Percentiles rank a stretch among this genome's conserved stretches.
phyloP scores from a whole-genome alignment of 2,113 vertebrate species.

The Phaethon lepturus region DNA sequence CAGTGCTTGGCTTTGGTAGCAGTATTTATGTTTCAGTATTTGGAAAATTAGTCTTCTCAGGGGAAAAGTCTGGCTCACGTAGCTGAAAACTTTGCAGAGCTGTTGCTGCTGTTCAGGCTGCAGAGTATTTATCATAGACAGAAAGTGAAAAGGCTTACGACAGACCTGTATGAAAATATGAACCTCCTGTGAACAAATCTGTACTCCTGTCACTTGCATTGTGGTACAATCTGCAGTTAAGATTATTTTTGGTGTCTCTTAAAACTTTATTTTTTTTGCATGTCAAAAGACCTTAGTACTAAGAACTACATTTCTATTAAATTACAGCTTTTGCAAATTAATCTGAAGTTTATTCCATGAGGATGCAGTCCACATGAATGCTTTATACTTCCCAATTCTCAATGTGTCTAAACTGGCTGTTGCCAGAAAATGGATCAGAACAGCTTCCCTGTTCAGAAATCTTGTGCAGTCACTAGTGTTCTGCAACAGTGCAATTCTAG shows the following conservation, averaged over 20 bases:
- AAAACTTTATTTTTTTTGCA: background rate
- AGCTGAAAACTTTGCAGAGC: background rate
- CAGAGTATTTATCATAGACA: background rate
- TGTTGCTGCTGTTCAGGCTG: background rate
- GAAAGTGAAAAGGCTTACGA: background rate
- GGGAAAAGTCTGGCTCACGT: background rate
- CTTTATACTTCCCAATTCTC: background rate
- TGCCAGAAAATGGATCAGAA: background rate
- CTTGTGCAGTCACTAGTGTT: background rate
- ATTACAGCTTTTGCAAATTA: background rate
- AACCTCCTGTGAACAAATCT: background rate
- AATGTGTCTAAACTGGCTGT: background rate
- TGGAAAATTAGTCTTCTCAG: background rate
- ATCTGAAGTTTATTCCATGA: background rate
- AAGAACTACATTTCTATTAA: background rate
- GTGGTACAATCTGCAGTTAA: background rate
- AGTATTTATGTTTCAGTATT: background rate
- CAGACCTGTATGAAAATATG: background rate
- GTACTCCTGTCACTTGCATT: background rate
- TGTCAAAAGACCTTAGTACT: background rate
- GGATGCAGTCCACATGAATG: background rate
- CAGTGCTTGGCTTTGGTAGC: background rate
- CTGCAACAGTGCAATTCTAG: background rate
- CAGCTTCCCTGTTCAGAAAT: background rate
- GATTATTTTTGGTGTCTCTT: background rate